A percentile compares a stretch with the other conserved stretches of the same genome.
Conservation (phyloP, 2,888 invertebrate species). For the Trachelus troglodyta region DNA sequence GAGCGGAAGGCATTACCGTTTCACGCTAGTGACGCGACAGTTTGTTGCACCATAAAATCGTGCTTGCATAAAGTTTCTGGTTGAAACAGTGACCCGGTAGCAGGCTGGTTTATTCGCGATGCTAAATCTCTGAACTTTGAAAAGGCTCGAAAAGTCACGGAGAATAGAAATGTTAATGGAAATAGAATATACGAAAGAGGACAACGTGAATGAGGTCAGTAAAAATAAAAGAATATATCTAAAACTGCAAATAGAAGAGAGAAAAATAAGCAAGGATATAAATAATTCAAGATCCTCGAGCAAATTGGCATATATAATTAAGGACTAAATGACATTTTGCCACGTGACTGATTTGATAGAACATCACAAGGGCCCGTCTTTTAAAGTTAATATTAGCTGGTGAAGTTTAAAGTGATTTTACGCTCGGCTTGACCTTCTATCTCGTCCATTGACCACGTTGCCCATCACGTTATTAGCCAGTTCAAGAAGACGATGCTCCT, state of each 20-base stretch:
- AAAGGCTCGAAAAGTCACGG: constrained; percentile 29
- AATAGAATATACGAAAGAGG: not conserved
- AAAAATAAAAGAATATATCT: not conserved
- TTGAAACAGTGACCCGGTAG: constrained; percentile 39
- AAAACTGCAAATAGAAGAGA: not conserved
- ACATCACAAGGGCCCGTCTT: constrained; percentile 24
- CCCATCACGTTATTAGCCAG: not conserved
- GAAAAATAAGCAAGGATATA: not conserved
- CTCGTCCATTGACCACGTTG: constrained; percentile 18
- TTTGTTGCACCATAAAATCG: constrained; percentile 51
- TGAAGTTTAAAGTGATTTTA: constrained; percentile 58
- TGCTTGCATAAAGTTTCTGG: constrained; percentile 47
- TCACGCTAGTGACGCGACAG: constrained; percentile 47
- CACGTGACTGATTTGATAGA: constrained; percentile 1
- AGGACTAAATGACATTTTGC: not conserved
- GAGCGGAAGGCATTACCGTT: constrained; percentile 57
- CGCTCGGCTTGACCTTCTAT: constrained; percentile 45
- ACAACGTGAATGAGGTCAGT: not conserved
- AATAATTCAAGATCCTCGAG: not conserved
- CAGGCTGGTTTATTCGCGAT: constrained; percentile 14
- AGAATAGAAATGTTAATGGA: not conserved
- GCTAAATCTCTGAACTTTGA: constrained; percentile 48
- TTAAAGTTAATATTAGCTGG: constrained; percentile 56
- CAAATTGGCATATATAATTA: not conserved
- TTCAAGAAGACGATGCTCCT: not conserved